phyloP scores from a whole-genome alignment of 2,888 invertebrate genomes.

The Folsomia candida region DNA sequence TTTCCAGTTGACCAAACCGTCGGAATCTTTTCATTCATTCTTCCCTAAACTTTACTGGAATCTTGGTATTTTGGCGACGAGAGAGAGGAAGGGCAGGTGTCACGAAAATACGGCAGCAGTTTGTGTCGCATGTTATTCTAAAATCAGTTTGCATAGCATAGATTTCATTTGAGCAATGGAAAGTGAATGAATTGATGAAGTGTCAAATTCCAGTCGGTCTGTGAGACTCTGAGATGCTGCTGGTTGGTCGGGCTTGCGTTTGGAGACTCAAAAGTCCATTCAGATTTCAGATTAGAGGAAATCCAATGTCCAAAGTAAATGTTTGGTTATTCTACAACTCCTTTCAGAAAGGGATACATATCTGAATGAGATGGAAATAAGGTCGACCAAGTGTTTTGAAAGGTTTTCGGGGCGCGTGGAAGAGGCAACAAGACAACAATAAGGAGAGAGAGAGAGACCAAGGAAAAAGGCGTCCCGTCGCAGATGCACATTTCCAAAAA shows the following conservation, averaged over 20 bases:
- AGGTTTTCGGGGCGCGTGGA: not conserved
- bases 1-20: not conserved
- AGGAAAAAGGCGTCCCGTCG: not conserved
- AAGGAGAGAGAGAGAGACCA: not conserved
- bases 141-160: not conserved
- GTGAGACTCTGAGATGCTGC: too few relatives aligned
- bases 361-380: not conserved
- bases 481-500: not conserved
- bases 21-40: not conserved
- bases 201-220: slow-evolving; percentile 1
- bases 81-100: not conserved
- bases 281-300: not conserved
- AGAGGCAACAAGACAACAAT: not conserved
- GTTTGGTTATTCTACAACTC: not conserved
- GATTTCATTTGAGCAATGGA: not conserved
- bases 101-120: not conserved
- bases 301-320: slow-evolving; percentile 7
- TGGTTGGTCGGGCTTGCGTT: not conserved
- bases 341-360: not conserved
- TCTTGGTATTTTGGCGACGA: not conserved
- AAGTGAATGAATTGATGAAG: not conserved
- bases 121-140: too few relatives aligned
- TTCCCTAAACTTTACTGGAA: not conserved
- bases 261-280: not conserved
- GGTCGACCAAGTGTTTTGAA: slow-evolving; percentile 2